phyloP scores from a whole-genome alignment of 2,888 invertebrate species.

The Zhuqinia jingwanae region DNA sequence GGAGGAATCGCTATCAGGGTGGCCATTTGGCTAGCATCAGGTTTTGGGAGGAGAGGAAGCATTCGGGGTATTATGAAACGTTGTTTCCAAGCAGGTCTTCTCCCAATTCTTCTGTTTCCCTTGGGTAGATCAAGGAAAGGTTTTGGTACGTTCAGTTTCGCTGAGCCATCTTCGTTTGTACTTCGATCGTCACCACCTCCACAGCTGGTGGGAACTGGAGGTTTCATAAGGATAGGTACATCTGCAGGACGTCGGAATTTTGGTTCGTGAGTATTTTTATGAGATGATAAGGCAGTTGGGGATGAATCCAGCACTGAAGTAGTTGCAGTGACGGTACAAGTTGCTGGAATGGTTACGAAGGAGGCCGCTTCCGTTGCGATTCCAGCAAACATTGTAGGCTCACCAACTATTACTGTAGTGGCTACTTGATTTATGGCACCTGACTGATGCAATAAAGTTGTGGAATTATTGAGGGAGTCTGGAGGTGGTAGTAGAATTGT shows the following conservation, averaged over 20 bases:
- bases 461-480: background rate
- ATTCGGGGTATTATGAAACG: conserved; percentile 89
- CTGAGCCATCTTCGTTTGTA: conserved; percentile 64
- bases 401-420: conserved; percentile 62
- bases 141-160: conserved; percentile 75
- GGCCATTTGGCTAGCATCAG: conserved; percentile 49
- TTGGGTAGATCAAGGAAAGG: conserved; percentile 79
- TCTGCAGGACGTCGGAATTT: conserved; percentile 66
- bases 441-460: too few relatives aligned
- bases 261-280: conserved; percentile 61
- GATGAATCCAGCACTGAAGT: conserved; percentile 8
- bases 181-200: conserved; percentile 57
- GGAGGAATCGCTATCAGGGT: conserved; percentile 62
- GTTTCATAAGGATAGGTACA: conserved; percentile 64
- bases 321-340: conserved; percentile 19
- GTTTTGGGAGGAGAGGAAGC: conserved; percentile 86
- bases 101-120: conserved; percentile 80
- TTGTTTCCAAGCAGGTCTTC: conserved; percentile 82
- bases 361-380: conserved; percentile 13
- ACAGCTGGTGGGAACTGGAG: background rate
- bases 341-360: conserved; percentile 43
- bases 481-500: conserved; percentile 54
- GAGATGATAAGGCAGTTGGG: conserved; percentile 5
- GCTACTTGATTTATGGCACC: conserved; percentile 1
- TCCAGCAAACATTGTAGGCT: conserved; percentile 50